Evolutionary conservation across 2,888 invertebrate genomes (phyloP).

Genomic region (Epistrophella euchroma): DNA sequence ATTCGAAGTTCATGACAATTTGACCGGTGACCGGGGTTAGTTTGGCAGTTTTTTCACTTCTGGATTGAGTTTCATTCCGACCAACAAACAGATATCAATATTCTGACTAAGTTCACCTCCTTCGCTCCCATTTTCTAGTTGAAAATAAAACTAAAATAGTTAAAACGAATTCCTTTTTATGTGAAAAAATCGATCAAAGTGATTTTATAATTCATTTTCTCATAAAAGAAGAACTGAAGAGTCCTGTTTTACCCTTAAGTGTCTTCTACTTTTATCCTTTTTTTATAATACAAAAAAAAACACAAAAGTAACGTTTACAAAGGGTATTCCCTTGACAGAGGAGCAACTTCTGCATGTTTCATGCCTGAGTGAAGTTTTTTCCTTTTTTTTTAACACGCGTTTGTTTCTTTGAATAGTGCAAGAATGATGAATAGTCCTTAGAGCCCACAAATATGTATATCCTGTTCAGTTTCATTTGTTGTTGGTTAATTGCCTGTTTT

Average conservation of each 20-base stretch:
- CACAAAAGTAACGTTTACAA: constrained; percentile 1
- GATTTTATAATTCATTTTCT: constrained; percentile 45
- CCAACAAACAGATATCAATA: not conserved
- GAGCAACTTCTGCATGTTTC: constrained; percentile 6
- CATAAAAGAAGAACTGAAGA: constrained; percentile 29
- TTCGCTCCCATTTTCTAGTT: not conserved
- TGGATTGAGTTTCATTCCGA: constrained; percentile 6
- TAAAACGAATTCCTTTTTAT: constrained; percentile 21
- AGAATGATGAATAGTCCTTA: constrained; percentile 41
- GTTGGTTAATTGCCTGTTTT: constrained; percentile 20
- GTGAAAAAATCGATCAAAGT: constrained; percentile 68
- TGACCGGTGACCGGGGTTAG: constrained; percentile 21
- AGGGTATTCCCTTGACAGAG: constrained; percentile 36
- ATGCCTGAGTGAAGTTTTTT: constrained; percentile 53
- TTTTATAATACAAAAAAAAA: not conserved
- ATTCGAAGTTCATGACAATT: constrained; percentile 38
- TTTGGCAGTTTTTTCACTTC: constrained; percentile 30
- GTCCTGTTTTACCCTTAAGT: constrained; percentile 48
- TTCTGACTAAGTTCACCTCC: not conserved
- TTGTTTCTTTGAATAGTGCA: constrained; percentile 26
- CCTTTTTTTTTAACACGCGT: constrained; percentile 27
- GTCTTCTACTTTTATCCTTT: constrained; percentile 17
- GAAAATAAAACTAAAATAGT: constrained; percentile 27
- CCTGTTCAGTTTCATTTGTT: constrained; percentile 13
- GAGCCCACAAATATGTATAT: constrained; percentile 51